Percentiles rank a stretch among this genome's conserved stretches.
These are phyloP conservation scores for Laticauda laticaudata DNA, from an alignment of 2,113 vertebrate species.

Conservation along the genomic window DNA sequence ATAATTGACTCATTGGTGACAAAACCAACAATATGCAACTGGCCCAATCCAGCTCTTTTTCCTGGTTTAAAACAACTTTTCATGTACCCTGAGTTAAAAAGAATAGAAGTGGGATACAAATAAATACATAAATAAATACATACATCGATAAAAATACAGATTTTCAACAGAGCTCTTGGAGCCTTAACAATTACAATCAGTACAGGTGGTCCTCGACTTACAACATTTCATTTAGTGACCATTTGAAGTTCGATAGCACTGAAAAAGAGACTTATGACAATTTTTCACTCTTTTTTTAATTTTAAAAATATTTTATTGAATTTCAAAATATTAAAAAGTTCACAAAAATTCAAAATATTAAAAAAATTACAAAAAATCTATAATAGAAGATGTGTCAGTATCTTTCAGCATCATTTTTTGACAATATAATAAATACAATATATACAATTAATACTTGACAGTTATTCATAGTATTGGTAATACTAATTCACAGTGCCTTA, in stretches of 20 bases:
- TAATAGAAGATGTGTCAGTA: too few species aligned
- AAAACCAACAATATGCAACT: background rate
- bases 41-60: background rate
- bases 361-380: too few species aligned
- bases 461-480: too few species aligned
- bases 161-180: background rate
- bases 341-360: too few species aligned
- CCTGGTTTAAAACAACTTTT: background rate
- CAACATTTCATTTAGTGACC: background rate
- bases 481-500: too few species aligned
- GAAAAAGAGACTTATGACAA: background rate
- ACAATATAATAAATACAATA: too few species aligned
- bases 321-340: too few species aligned
- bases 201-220: background rate
- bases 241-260: background rate
- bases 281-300: background rate
- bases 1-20: background rate
- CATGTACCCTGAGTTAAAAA: background rate
- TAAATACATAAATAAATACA: background rate
- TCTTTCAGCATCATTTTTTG: too few species aligned
- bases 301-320: too few species aligned
- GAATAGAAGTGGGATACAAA: background rate
- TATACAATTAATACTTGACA: too few species aligned
- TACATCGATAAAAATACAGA: background rate
- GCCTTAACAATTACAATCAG: background rate